phyloP scores from a whole-genome alignment of 2,797 vertebrate genomes.

The Tragelaphus oryx region DNA sequence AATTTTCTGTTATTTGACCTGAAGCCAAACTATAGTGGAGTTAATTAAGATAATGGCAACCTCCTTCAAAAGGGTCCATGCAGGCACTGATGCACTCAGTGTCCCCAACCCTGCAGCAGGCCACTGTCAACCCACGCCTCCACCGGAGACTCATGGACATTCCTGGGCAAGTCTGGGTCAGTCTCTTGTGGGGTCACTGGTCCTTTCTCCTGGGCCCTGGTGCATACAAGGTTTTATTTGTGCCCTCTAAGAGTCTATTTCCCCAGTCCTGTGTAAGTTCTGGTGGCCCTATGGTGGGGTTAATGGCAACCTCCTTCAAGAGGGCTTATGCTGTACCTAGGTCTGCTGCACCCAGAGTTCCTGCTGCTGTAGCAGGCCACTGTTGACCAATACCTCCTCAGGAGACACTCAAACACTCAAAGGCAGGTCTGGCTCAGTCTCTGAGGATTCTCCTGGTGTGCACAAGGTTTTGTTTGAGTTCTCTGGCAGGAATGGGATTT shows the following conservation, averaged over 20 bases:
- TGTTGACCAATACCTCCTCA: neutral
- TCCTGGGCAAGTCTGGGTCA: neutral
- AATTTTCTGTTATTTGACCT: neutral
- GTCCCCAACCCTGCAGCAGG: neutral
- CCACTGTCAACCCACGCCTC: accelerated
- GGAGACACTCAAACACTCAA: neutral
- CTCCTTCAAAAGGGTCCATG: neutral
- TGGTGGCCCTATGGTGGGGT: neutral
- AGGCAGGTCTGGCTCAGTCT: neutral
- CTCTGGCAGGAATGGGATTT: neutral
- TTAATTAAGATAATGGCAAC: neutral
- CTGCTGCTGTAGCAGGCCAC: neutral
- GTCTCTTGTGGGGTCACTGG: neutral
- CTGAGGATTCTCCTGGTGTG: neutral
- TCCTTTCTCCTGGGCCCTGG: neutral
- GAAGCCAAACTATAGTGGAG: neutral
- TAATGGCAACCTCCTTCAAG: neutral
- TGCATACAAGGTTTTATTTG: neutral
- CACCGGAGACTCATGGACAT: neutral
- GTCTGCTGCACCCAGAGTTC: neutral
- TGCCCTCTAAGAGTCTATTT: neutral
- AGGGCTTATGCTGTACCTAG: neutral
- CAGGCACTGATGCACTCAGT: neutral
- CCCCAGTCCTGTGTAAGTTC: neutral
- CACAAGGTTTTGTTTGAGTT: neutral